These are phyloP conservation scores for Koerneria pararmatus DNA, from an alignment of 2,888 invertebrate species.

Conservation along the genomic window DNA sequence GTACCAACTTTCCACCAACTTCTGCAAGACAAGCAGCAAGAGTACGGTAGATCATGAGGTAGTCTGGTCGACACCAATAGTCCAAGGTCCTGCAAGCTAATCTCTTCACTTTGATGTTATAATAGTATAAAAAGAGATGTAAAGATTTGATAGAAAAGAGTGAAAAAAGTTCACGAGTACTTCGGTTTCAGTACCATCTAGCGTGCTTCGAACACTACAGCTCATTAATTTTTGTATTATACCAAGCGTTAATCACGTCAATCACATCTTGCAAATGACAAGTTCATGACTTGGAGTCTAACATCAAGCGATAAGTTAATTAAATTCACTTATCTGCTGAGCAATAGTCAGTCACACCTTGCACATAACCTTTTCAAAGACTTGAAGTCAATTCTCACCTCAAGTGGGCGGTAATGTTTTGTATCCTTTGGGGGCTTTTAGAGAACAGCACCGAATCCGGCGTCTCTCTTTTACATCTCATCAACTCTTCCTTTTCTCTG, in stretches of 20 bases:
- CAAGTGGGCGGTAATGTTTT: conserved; percentile 11
- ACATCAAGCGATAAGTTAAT: conserved; percentile 7
- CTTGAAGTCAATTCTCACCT: too few species aligned
- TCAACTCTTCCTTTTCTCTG: conserved; percentile 21
- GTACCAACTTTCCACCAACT: too few species aligned
- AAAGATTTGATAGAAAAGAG: too few species aligned
- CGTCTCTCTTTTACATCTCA: conserved; percentile 1
- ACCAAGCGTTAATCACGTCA: background rate
- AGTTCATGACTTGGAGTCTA: background rate
- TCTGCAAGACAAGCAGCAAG: too few species aligned
- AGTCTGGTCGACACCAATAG: conserved; percentile 22
- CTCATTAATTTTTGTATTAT: background rate
- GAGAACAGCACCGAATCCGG: conserved; percentile 7
- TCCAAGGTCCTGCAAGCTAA: conserved; percentile 9
- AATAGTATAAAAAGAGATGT: too few species aligned
- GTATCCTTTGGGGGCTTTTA: conserved; percentile 9
- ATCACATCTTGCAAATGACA: background rate
- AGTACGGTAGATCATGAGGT: conserved; percentile 18
- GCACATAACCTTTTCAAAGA: too few species aligned
- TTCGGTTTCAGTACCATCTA: too few species aligned
- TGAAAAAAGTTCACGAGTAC: too few species aligned
- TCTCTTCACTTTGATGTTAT: too few species aligned
- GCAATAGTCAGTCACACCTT: too few species aligned
- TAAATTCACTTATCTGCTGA: too few species aligned
- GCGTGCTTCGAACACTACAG: background rate